Conservation (phyloP, 2,113 vertebrate species). For the Atherinomorus stipes region DNA sequence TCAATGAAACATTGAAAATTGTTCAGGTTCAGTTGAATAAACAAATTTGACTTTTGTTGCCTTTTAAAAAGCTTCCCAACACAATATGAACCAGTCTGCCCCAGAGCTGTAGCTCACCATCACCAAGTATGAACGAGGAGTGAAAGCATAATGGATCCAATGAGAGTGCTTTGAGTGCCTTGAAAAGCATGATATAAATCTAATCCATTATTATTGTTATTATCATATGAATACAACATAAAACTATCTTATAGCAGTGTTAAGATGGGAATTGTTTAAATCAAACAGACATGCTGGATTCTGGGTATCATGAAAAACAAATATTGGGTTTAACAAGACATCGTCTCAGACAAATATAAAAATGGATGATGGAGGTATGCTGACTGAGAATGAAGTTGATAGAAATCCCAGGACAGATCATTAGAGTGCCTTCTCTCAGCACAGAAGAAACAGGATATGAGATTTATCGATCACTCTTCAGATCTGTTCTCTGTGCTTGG, state of each 20-base stretch:
- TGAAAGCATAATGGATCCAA: too few species aligned
- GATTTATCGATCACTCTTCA: slow-evolving; percentile 64
- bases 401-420: slow-evolving; percentile 60
- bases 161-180: too few species aligned
- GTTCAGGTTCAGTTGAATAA: too few species aligned
- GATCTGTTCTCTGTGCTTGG: neutral
- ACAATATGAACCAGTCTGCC: too few species aligned
- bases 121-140: too few species aligned
- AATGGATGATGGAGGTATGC: slow-evolving; percentile 21
- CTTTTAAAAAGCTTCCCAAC: too few species aligned
- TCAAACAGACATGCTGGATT: slow-evolving; percentile 1
- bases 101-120: too few species aligned
- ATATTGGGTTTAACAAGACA: neutral
- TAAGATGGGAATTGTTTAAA: slow-evolving; percentile 1
- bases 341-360: slow-evolving; percentile 22
- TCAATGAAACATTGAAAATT: too few species aligned
- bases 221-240: too few species aligned
- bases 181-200: too few species aligned
- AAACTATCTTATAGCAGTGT: neutral
- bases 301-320: slow-evolving; percentile 6
- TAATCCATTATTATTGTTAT: too few species aligned
- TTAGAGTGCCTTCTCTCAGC: slow-evolving; percentile 41
- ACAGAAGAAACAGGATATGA: slow-evolving; percentile 36
- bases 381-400: slow-evolving; percentile 25
- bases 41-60: too few species aligned